Conservation (phyloP, 2,797 vertebrate genomes). For the Neosalanx taihuensis region DNA sequence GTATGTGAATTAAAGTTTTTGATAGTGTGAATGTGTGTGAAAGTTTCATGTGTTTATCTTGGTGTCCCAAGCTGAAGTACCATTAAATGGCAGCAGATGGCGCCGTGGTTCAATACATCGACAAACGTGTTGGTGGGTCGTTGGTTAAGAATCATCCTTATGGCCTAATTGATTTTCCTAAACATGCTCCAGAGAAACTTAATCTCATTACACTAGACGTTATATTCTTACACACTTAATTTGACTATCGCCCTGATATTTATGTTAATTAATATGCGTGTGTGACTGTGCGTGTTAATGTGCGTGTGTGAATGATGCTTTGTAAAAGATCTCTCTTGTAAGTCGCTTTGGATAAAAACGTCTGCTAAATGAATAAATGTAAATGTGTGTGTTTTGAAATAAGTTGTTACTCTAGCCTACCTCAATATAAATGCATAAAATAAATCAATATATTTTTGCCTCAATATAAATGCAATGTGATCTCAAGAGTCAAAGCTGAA, state of each 20-base stretch:
- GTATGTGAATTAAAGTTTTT: no score
- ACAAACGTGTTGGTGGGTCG: neutral
- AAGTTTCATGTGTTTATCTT: no score
- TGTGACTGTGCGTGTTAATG: no score
- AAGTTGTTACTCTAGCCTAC: neutral
- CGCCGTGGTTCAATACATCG: slow-evolving; percentile 31
- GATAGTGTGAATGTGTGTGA: no score
- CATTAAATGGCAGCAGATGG: slow-evolving; percentile 49
- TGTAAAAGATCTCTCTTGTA: no score
- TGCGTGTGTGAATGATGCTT: no score
- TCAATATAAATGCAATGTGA: no score
- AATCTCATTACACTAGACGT: neutral
- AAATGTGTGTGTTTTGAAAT: neutral
- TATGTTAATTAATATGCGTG: neutral
- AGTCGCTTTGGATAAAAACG: no score
- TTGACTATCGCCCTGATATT: neutral
- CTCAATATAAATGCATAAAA: neutral
- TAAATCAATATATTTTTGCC: no score
- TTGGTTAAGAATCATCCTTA: neutral
- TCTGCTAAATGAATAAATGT: no score
- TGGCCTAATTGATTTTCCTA: neutral
- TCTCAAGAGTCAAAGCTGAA: no score
- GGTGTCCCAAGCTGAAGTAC: neutral
- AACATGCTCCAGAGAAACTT: neutral
- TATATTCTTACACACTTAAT: neutral